A percentile compares a stretch with the other conserved stretches of the same genome.
Conservation (phyloP, 53 echinoderm and acorn worm species). For the Temnopleurus reevesii region DNA sequence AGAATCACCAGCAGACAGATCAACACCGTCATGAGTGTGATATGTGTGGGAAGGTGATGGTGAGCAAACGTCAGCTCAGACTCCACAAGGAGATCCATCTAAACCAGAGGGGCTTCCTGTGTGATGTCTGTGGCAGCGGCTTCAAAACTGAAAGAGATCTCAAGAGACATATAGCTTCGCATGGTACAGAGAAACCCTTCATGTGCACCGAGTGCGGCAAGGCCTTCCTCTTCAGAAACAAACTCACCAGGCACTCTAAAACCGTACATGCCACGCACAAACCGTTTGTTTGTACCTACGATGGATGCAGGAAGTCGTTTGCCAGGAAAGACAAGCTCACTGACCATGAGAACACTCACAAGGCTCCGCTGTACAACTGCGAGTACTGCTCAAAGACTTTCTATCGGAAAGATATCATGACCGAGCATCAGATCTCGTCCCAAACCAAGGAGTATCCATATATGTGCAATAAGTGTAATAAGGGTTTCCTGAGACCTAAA, state of each 20-base stretch:
- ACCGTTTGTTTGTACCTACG: slow-evolving; percentile 66
- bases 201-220: slow-evolving; percentile 77
- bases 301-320: slow-evolving; percentile 80
- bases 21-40: slow-evolving; percentile 78
- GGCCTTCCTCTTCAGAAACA: slow-evolving; percentile 82
- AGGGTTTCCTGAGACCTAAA: slow-evolving; percentile 93
- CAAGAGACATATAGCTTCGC: slow-evolving; percentile 80
- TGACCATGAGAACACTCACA: slow-evolving; percentile 87
- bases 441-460: slow-evolving; percentile 91
- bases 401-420: slow-evolving; percentile 85
- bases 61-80: slow-evolving; percentile 84
- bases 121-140: slow-evolving; percentile 84
- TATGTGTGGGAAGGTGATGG: slow-evolving; percentile 73
- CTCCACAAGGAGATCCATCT: slow-evolving; percentile 82
- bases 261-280: slow-evolving; percentile 83
- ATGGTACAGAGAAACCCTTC: slow-evolving; percentile 73
- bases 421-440: slow-evolving; percentile 78
- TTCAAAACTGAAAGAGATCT: slow-evolving; percentile 88
- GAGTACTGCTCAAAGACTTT: slow-evolving; percentile 81
- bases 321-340: slow-evolving; percentile 89
- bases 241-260: slow-evolving; percentile 78
- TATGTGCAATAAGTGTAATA: slow-evolving; percentile 73
- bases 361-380: slow-evolving; percentile 71
- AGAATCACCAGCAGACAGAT: slow-evolving; percentile 71
- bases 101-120: slow-evolving; percentile 71